Evolutionary conservation across 2,113 vertebrate species (phyloP).

Genomic region (Hippocampus barbouri): DNA sequence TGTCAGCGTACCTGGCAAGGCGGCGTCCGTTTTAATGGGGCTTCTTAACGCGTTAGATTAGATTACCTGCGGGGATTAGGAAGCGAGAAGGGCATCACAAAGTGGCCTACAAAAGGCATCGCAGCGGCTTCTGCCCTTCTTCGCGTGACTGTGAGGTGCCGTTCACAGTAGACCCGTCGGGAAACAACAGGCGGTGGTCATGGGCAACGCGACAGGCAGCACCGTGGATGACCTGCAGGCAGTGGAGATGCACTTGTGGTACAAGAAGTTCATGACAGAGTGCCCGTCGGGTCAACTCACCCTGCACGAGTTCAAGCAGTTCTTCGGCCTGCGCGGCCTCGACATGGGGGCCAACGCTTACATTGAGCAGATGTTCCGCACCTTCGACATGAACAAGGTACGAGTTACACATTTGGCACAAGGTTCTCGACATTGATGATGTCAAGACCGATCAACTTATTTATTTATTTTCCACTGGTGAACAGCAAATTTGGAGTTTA

Average conservation of each 20-base stretch:
- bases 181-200: slow-evolving; percentile 31
- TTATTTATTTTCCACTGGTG: no score
- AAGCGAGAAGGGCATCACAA: slow-evolving; percentile 29
- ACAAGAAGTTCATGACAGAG: slow-evolving; percentile 91
- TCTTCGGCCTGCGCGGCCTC: slow-evolving; percentile 83
- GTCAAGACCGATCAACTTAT: no score
- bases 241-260: slow-evolving; percentile 90
- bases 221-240: slow-evolving; percentile 86
- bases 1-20: slow-evolving; percentile 50
- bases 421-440: no score
- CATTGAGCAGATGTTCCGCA: slow-evolving; percentile 92
- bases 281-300: slow-evolving; percentile 90
- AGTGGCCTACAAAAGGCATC: slow-evolving; percentile 57
- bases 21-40: slow-evolving; percentile 10
- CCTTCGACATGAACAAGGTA: slow-evolving; percentile 95
- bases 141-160: slow-evolving; percentile 66
- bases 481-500: no score
- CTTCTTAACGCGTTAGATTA: slow-evolving; percentile 50
- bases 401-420: neutral
- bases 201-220: slow-evolving; percentile 80
- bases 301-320: slow-evolving; percentile 88
- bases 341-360: slow-evolving; percentile 83
- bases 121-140: neutral
- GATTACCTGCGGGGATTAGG: slow-evolving; percentile 65
- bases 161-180: slow-evolving; percentile 69